Base-by-base conservation (phyloP, 2,797 vertebrate genomes). In the Poecilia velifera region DNA sequence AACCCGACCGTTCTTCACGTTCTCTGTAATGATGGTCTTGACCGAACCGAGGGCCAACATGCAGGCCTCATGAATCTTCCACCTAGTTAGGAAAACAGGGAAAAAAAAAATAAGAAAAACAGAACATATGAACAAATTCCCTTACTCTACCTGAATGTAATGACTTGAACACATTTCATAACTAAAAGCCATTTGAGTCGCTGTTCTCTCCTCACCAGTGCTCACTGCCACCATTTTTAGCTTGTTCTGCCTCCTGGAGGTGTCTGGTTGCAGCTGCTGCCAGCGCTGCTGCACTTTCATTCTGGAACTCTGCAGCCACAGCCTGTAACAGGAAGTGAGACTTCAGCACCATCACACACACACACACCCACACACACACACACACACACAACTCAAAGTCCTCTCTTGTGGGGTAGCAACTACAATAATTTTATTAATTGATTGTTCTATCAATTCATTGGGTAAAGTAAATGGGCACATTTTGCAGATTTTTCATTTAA, bases 31-130 rank as follows among this genome's bases (percentile, higher is more conserved):
- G 85, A 98, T 96, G 73, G 97, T 97, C 93, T 99, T 99, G 80
- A 99, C 98, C 0, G 98, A 99, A 77, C 98, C 98, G 25, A 99
- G 93, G 9, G 98, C 97, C 92, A 99, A 90, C 98, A 99, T 98
- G 66, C 98, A 99, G 25, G 98, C 98, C 90, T 99, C 98, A 0
- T 99, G 98, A 79, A 99, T 95, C 93, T 99, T 99, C 98, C 98
- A 99, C 98, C 98, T 99, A 86, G 18, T 57, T 46, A 12, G 53
- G 3, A 22, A 25, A 22, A 16, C 13, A 76, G 28, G 28, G 46
- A 46, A 76, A 66, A 51, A 41, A 25, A 2, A 3, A 53, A 49
- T 41, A 22, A 47, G 6, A 41, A 41, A 39, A 28, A 1, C 28
- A 22, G 7, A 43, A 14, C 66, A 12, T 25, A 36, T n/a, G 22